A percentile compares a stretch with the other conserved stretches of the same genome.
Evolutionary conservation across 2,888 invertebrate genomes (phyloP).

Genomic region (Caenorhabditis sp.): DNA sequence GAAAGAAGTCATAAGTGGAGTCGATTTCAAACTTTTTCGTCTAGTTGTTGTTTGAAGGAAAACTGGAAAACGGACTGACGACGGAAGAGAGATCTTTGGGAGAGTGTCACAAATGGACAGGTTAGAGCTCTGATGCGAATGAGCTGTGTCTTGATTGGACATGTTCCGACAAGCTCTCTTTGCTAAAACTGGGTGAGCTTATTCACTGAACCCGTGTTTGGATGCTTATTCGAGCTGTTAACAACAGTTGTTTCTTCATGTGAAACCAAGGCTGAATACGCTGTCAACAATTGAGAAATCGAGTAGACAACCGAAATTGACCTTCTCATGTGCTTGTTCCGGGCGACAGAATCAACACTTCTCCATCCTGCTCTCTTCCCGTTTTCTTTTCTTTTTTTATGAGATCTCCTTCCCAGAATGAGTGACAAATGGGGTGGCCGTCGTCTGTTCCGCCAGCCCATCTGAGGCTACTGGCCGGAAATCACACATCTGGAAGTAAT

Average conservation of each 20-base stretch:
- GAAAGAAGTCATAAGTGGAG: slow-evolving; percentile 48
- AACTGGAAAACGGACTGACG: neutral
- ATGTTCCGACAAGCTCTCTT: neutral
- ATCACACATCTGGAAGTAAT: slow-evolving; percentile 61
- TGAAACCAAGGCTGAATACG: too few species aligned
- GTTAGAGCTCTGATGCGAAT: neutral
- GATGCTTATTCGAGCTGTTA: too few species aligned
- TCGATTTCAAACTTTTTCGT: slow-evolving; percentile 39
- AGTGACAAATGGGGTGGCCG: slow-evolving; percentile 44
- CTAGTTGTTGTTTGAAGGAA: slow-evolving; percentile 15
- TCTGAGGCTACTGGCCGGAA: slow-evolving; percentile 15
- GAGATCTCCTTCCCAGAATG: slow-evolving; percentile 23
- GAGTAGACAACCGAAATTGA: neutral
- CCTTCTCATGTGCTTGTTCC: neutral
- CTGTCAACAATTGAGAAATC: neutral
- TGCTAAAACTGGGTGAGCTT: too few species aligned
- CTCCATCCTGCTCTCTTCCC: neutral
- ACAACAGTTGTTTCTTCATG: too few species aligned
- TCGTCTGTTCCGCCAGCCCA: slow-evolving; percentile 3
- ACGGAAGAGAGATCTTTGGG: slow-evolving; percentile 8
- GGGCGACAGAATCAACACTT: slow-evolving; percentile 12
- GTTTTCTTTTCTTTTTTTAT: slow-evolving; percentile 9
- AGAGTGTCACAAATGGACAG: neutral
- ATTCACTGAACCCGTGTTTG: too few species aligned
- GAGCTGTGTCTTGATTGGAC: neutral